phyloP scores from a whole-genome alignment of 2,113 vertebrate species.

The Phylloscopus trochilus region DNA sequence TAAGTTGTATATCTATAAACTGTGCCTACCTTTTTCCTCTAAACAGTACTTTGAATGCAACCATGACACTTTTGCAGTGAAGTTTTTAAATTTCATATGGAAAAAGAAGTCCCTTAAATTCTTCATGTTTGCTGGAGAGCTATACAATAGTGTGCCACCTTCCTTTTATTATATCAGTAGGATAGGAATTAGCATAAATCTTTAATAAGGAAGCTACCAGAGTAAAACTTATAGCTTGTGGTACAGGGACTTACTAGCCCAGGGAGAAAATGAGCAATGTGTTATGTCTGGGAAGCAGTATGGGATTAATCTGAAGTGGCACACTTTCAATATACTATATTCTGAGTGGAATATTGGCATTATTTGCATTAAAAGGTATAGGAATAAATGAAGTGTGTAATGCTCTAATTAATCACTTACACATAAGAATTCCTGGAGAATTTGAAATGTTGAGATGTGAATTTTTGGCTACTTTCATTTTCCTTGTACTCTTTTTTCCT shows the following conservation, averaged over 20 bases:
- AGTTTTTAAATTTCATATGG: background rate
- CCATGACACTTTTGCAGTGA: background rate
- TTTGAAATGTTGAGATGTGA: background rate
- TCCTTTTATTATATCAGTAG: background rate
- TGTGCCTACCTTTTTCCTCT: background rate
- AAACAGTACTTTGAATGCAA: background rate
- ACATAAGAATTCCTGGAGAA: background rate
- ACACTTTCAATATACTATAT: background rate
- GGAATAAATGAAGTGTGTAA: background rate
- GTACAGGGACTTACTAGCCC: background rate
- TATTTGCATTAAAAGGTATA: background rate
- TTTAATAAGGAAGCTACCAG: background rate
- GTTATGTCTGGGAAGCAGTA: background rate
- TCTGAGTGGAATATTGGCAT: background rate
- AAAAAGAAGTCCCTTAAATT: background rate
- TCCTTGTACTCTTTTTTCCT: background rate
- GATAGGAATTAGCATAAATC: background rate
- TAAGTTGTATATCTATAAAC: background rate
- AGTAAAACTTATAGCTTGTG: background rate
- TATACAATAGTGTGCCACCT: background rate
- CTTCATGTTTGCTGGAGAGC: background rate
- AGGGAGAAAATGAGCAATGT: background rate
- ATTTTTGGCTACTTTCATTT: background rate
- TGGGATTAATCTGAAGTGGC: background rate
- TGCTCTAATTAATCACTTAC: background rate